Percentiles rank a stretch among this genome's conserved stretches.
Evolutionary conservation across 2,888 invertebrate genomes (phyloP).

Genomic region (Polyommatus iphigenia): DNA sequence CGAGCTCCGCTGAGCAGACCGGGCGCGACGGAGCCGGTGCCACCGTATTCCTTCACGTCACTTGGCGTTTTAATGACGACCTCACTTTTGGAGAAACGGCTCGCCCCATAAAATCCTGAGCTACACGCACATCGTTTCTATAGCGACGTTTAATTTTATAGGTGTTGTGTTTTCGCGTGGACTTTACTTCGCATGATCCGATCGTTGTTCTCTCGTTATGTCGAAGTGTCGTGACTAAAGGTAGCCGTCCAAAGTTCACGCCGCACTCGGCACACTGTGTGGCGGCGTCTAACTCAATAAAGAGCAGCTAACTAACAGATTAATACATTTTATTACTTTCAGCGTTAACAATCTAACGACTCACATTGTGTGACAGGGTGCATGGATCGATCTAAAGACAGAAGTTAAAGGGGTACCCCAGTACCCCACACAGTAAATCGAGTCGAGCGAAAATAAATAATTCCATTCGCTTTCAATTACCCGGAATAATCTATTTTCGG

Average conservation of each 20-base stretch:
- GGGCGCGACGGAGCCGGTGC: slow-evolving; percentile 77
- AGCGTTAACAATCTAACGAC: slow-evolving; percentile 21
- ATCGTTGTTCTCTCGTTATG: slow-evolving; percentile 59
- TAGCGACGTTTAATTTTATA: slow-evolving; percentile 59
- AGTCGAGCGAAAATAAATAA: slow-evolving; percentile 36
- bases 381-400: slow-evolving; percentile 65
- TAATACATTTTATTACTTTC: slow-evolving; percentile 39
- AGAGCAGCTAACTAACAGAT: slow-evolving; percentile 32
- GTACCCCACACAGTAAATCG: slow-evolving; percentile 41
- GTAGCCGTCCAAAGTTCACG: slow-evolving; percentile 59
- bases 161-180: slow-evolving; percentile 74
- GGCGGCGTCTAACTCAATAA: slow-evolving; percentile 49
- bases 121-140: slow-evolving; percentile 44
- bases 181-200: slow-evolving; percentile 74
- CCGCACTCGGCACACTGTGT: slow-evolving; percentile 78
- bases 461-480: neutral
- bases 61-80: slow-evolving; percentile 40
- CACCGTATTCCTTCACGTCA: slow-evolving; percentile 56
- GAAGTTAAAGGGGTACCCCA: slow-evolving; percentile 47
- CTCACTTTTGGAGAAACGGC: slow-evolving; percentile 32
- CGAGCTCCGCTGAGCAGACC: slow-evolving; percentile 64
- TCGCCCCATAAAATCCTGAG: slow-evolving; percentile 62
- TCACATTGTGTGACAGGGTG: slow-evolving; percentile 78
- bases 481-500: slow-evolving; percentile 44
- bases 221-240: slow-evolving; percentile 28